phyloP scores from a whole-genome alignment of 2,113 vertebrate genomes.

The Perca schrenkii region DNA sequence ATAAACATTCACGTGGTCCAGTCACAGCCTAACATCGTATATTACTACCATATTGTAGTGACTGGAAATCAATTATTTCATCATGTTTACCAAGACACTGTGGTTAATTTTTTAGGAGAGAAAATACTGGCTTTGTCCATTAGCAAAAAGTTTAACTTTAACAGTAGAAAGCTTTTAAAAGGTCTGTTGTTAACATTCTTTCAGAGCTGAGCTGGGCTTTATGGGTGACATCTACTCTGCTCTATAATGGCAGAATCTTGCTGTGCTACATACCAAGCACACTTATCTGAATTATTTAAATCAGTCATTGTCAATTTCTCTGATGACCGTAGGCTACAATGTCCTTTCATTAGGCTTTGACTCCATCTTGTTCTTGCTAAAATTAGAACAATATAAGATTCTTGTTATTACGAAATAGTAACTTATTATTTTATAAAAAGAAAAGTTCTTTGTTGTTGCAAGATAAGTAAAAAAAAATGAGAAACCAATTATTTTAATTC shows the following conservation, averaged over 20 bases:
- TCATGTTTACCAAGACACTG: not conserved
- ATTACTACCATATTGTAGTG: too few species aligned
- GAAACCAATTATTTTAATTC: not conserved
- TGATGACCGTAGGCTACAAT: not conserved
- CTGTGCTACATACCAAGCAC: not conserved
- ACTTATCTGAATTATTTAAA: conserved; percentile 25
- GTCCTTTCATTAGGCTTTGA: conserved; percentile 11
- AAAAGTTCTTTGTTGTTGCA: not conserved
- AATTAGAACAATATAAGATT: not conserved
- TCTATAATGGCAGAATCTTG: conserved; percentile 2
- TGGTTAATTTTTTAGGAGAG: not conserved
- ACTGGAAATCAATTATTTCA: not conserved
- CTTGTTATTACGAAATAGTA: not conserved
- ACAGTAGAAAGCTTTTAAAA: conserved; percentile 12
- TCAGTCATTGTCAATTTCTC: not conserved
- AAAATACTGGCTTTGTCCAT: not conserved
- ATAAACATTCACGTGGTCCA: not conserved
- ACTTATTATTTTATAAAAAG: not conserved
- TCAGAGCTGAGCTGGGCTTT: not conserved
- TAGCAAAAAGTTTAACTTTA: not conserved
- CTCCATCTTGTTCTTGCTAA: not conserved
- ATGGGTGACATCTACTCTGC: not conserved
- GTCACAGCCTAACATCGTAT: not conserved
- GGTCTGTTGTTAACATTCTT: not conserved
- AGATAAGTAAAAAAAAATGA: not conserved